Conservation (phyloP, 2,113 vertebrate genomes). For the Pachyramphus minor region DNA sequence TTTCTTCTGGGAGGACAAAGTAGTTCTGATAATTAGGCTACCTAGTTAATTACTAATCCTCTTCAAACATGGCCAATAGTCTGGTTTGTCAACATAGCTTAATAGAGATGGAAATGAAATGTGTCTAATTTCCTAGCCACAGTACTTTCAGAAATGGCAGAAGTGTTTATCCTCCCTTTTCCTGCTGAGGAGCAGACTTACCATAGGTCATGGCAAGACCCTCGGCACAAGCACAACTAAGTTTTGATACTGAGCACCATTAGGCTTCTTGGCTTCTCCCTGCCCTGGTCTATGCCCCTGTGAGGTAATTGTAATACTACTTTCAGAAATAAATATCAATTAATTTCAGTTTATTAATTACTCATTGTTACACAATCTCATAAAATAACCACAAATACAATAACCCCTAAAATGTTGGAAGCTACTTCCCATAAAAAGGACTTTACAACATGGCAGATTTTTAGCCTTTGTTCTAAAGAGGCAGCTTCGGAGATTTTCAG, state of each 20-base stretch:
- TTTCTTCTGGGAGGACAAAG: neutral
- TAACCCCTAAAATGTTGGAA: neutral
- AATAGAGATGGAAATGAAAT: neutral
- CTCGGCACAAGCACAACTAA: neutral
- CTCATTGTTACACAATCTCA: neutral
- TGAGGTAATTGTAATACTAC: neutral
- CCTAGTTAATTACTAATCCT: constrained; percentile 7
- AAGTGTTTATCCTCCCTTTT: neutral
- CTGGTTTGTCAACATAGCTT: neutral
- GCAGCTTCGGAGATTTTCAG: neutral
- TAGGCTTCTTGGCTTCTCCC: neutral
- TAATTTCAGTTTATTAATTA: neutral
- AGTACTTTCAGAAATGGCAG: neutral
- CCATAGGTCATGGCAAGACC: neutral
- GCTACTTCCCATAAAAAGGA: neutral
- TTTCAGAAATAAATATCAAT: neutral
- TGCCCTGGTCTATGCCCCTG: neutral
- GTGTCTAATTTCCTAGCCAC: neutral
- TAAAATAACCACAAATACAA: no score
- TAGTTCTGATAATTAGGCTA: neutral
- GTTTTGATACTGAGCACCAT: neutral
- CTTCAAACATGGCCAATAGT: neutral
- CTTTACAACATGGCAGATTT: neutral
- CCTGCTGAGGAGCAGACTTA: neutral
- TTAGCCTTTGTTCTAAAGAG: neutral